A percentile compares a stretch with the other conserved stretches of the same genome.
phyloP scores from a whole-genome alignment of 2,888 invertebrate genomes.

The Diplazon laetatorius region DNA sequence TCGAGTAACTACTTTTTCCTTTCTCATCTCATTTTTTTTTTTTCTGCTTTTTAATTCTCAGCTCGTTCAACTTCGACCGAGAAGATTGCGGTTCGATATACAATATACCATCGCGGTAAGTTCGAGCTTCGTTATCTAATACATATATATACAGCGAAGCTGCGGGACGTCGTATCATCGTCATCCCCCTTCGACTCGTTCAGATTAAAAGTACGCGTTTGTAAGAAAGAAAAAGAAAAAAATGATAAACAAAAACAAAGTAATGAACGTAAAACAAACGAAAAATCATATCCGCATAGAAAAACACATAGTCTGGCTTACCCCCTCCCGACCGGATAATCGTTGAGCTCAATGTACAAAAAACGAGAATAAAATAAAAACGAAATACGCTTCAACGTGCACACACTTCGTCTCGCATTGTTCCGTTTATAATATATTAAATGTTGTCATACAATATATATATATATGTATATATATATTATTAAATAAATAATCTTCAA shows the following conservation, averaged over 20 bases:
- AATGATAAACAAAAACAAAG: not conserved
- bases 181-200: constrained; percentile 15
- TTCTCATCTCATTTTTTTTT: constrained; percentile 7
- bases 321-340: constrained; percentile 25
- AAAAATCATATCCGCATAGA: constrained; percentile 27
- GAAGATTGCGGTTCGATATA: constrained; percentile 48
- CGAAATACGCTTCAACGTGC: constrained; percentile 30
- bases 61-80: constrained; percentile 41
- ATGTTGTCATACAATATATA: constrained; percentile 66
- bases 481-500: constrained; percentile 82
- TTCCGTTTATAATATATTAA: constrained; percentile 61
- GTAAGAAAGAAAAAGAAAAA: constrained; percentile 26
- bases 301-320: constrained; percentile 8
- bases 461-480: too few relatives aligned
- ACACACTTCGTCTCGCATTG: constrained; percentile 48
- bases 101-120: constrained; percentile 53
- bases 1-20: constrained; percentile 14
- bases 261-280: not conserved
- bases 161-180: constrained; percentile 41
- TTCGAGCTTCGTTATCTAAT: constrained; percentile 60
- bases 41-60: not conserved
- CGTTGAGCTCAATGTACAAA: constrained; percentile 60
- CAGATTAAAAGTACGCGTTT: constrained; percentile 5
- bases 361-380: constrained; percentile 42
- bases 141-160: constrained; percentile 60